Evolutionary conservation across 2,113 vertebrate species (phyloP), one percentile per base, ranked within the genome.

Genomic region (Triplophysa dalaica): DNA sequence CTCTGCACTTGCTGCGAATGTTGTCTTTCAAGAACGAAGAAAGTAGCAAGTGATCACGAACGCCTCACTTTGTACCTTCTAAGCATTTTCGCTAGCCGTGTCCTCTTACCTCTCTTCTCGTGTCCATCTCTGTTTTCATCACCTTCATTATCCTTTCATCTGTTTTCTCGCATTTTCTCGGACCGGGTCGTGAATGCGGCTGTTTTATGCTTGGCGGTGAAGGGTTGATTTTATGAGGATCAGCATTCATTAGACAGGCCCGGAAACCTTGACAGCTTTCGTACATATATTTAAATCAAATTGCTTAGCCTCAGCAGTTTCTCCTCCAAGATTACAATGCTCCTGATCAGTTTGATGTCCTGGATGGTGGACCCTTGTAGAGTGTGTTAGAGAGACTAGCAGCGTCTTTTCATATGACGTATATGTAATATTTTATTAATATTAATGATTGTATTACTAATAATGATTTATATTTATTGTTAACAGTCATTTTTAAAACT

Each of bases 211-310:
- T 72, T 58, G 48, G 54, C 45, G 50, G 8, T 54, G 52, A 26
- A 50, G 16, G 48, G 41, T 63, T 68, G 29, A 68, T 62, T 19
- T 52, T 21, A 22, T 68, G 26, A 45, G 60, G 68, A 61, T 68
- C 29, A 56, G 74, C 43, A 54, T 73, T 84, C 54, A 81, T 73
- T 33, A 62, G 29, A 19, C 43, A 8, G 45, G 8, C 21, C 21
- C 50, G 64, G 21, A 68, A 33, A 45, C 56, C 56, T 48, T 75
- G 45, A 48, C 48, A 14, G 58, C 29, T 52, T 74, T 58, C 48
- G 41, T 73, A 45, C 45, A 56, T 43, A 52, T 75, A 45, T 26
- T 78, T 45, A 26, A 48, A 29, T 29, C 50, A 14, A 50, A 76
- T 58, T 8, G 26, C 5, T 29, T 58, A 10, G 19, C 24, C 58